Conservation (phyloP, 2,888 invertebrate genomes). For the Horisme vitalbata region DNA sequence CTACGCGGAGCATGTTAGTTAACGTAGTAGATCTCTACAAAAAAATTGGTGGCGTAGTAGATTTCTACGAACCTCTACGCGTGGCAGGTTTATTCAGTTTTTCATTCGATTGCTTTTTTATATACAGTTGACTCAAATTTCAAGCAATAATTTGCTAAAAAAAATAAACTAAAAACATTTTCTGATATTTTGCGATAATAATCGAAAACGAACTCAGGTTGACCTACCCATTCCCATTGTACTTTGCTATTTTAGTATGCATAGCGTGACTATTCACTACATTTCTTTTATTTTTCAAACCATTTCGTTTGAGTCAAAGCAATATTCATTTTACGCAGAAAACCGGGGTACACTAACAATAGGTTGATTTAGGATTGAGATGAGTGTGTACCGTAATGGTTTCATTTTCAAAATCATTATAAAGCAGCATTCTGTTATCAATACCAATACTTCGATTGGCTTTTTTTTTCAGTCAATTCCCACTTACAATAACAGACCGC, state of each 20-base stretch:
- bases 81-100: no score
- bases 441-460: no score
- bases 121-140: no score
- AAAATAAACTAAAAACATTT: constrained; percentile 3
- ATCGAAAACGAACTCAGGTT: constrained; percentile 26
- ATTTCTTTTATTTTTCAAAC: constrained; percentile 40
- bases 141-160: background rate
- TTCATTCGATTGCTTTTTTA: no score
- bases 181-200: constrained; percentile 15
- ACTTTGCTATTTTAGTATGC: constrained; percentile 38
- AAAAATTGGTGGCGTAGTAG: background rate
- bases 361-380: no score
- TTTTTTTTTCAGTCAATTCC: no score
- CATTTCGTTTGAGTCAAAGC: constrained; percentile 33
- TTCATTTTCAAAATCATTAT: no score
- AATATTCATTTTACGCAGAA: constrained; percentile 27
- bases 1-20: background rate
- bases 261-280: constrained; percentile 50
- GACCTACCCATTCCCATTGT: constrained; percentile 24
- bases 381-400: no score
- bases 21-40: no score
- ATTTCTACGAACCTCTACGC: constrained; percentile 9
- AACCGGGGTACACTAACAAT: no score
- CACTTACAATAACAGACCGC: no score
- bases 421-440: no score